Conservation (phyloP, 2,797 vertebrate genomes). For the Cuculus canorus region DNA sequence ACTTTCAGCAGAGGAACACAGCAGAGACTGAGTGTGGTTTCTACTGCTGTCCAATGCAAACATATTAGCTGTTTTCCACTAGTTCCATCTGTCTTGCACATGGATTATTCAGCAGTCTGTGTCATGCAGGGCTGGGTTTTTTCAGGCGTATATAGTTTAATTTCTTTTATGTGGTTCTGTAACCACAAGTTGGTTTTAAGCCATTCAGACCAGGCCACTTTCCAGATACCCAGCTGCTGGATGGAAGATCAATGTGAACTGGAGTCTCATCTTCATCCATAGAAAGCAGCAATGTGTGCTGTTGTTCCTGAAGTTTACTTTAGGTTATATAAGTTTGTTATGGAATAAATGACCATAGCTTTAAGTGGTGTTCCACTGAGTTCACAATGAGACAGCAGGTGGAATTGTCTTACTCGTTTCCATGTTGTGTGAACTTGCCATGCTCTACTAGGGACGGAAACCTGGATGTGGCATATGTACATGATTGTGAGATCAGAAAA, state of each 20-base stretch:
- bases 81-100: neutral
- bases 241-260: neutral
- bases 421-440: neutral
- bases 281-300: neutral
- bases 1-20: neutral
- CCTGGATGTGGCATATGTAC: neutral
- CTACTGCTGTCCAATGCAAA: neutral
- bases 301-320: neutral
- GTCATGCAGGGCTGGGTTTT: neutral
- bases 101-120: neutral
- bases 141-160: neutral
- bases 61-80: neutral
- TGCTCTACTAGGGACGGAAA: neutral
- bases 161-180: slow-evolving; percentile 13
- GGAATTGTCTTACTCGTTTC: neutral
- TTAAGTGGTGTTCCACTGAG: neutral
- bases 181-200: slow-evolving; percentile 2
- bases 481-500: neutral
- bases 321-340: neutral
- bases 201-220: neutral
- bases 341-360: neutral
- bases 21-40: neutral
- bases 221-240: neutral
- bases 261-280: neutral
- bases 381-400: neutral